Evolutionary conservation across 2,113 vertebrate species (phyloP), one percentile per base, ranked within the genome.

Genomic region (Pipa parva): DNA sequence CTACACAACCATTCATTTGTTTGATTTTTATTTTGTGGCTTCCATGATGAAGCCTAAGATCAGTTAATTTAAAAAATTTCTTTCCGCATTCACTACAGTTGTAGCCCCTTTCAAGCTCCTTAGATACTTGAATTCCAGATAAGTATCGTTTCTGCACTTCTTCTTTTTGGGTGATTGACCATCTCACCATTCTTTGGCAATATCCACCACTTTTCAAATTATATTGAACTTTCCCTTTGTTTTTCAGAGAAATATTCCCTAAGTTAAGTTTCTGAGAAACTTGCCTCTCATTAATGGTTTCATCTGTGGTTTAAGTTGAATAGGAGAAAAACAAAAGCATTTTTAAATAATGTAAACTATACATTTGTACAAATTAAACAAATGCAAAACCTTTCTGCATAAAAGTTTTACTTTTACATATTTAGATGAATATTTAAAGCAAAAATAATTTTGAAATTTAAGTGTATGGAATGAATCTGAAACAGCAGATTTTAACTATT

Each of bases 121-220:
- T 70, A 11, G 48, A 17, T 2, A 29, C 31, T 24, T 58, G 29
- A 36, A 36, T 22, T 2, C 31, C 49, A 2, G 48, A 7, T n/a
- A 26, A 20, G 11, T 18, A 61, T 28, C 33, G 48, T 42, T 49
- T 70, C 3, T 51, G 66, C 3, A 61, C 11, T 3, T 45, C 66
- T 3, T 70, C 66, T 25, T 61, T 70, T 12, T 70, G 66, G 33
- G 55, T 28, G 20, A 61, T 24, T n/a, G 66, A 51, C 57, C 57
- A 70, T 20, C 66, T 52, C 7, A 70, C 26, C 33, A 70, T 31
- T 70, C 66, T 70, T 61, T 70, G 66, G 66, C 66, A 61, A 58
- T 54, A 61, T 42, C 66, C 66, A 52, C 57, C 54, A 17, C 31
- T 69, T 61, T 70, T 70, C 48, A 70, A 54, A 27, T 61, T 70